Conservation (phyloP, 2,113 vertebrate genomes). For the Microcebus griseorufus region DNA sequence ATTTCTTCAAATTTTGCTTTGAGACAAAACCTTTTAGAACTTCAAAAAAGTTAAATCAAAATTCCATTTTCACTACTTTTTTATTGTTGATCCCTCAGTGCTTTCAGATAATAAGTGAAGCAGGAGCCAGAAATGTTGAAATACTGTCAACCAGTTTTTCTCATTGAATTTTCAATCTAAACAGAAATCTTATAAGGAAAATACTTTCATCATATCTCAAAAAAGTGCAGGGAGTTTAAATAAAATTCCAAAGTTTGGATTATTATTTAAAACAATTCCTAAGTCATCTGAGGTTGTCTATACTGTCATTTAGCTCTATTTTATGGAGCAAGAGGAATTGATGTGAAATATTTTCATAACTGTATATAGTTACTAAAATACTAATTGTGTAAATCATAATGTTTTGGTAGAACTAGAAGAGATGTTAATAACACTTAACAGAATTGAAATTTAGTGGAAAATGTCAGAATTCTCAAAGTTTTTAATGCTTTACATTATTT, state of each 20-base stretch:
- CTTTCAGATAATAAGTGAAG: slow-evolving; percentile 69
- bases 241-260: slow-evolving; percentile 10
- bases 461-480: background rate
- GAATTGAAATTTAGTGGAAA: background rate
- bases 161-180: slow-evolving; percentile 71
- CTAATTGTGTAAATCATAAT: background rate
- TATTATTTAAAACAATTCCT: slow-evolving; percentile 63
- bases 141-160: slow-evolving; percentile 66
- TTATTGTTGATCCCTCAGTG: slow-evolving; percentile 58
- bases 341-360: background rate
- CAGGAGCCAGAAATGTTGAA: slow-evolving; percentile 48
- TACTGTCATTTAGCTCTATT: background rate
- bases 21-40: slow-evolving; percentile 50
- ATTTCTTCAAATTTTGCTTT: slow-evolving; percentile 27
- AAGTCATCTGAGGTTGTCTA: background rate
- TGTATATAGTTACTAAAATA: background rate
- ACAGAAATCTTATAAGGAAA: slow-evolving; percentile 69
- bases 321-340: background rate
- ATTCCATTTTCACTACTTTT: slow-evolving; percentile 65
- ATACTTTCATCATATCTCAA: slow-evolving; percentile 58
- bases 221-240: slow-evolving; percentile 50
- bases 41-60: slow-evolving; percentile 64
- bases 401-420: background rate
- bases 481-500: background rate
- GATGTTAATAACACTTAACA: background rate